phyloP scores from a whole-genome alignment of 2,797 vertebrate genomes.

The Anas acuta region DNA sequence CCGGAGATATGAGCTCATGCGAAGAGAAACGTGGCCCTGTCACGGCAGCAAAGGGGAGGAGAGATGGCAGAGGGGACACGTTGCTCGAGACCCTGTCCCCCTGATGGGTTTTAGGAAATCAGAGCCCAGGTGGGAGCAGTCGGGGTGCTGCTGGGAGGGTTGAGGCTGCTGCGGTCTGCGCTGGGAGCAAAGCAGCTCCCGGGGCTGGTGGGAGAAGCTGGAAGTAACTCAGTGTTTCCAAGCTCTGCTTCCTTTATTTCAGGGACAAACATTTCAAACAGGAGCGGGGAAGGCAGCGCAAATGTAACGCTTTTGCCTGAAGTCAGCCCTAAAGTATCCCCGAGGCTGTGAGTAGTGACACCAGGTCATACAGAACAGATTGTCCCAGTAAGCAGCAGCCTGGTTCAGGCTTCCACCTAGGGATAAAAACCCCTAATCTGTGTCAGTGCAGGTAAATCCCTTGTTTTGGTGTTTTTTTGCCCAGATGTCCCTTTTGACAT shows the following conservation, averaged over 20 bases:
- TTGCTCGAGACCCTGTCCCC: not conserved
- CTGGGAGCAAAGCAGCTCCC: not conserved
- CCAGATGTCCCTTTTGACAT: not conserved
- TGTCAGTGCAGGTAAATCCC: not conserved
- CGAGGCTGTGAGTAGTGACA: not conserved
- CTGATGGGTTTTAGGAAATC: not conserved
- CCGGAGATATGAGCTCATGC: constrained; percentile 51
- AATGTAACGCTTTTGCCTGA: not conserved
- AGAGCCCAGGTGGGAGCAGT: not conserved
- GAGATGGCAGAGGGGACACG: not conserved
- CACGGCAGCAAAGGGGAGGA: not conserved
- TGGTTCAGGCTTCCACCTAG: not conserved
- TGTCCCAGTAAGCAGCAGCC: not conserved
- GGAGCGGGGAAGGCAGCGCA: not conserved
- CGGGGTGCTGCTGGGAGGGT: accelerated
- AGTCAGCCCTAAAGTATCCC: not conserved
- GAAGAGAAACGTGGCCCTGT: constrained; percentile 23
- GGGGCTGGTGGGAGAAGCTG: not conserved
- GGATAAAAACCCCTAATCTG: not conserved
- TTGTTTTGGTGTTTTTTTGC: not conserved
- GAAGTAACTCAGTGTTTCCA: not conserved
- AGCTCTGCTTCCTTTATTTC: not conserved
- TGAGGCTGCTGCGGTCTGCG: not conserved
- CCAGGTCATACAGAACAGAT: not conserved
- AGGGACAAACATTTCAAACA: accelerated